Evolutionary conservation across 2,888 invertebrate species (phyloP).

Genomic region (Amaurobius ferox): DNA sequence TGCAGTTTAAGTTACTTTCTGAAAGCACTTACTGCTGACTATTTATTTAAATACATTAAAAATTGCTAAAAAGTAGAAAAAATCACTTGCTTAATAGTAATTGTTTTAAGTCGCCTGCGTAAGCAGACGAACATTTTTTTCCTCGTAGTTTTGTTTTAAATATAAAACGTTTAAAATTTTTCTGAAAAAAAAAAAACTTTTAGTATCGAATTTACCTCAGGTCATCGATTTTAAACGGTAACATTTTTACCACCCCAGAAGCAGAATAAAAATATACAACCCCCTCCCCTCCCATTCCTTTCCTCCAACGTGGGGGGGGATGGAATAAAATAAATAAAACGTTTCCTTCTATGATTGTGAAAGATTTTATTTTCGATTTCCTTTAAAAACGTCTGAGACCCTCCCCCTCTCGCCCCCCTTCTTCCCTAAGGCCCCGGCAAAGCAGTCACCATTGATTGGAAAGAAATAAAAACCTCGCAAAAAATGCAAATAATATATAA

Average conservation of each 20-base stretch:
- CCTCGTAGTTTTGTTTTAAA: neutral
- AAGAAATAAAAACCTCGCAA: conserved; percentile 42
- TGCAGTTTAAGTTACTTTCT: no score
- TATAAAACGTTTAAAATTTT: neutral
- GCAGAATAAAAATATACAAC: neutral
- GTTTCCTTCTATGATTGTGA: conserved; percentile 54
- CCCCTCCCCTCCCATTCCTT: neutral
- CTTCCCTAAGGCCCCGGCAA: conserved; percentile 36
- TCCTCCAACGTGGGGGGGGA: neutral
- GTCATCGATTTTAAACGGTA: conserved; percentile 57
- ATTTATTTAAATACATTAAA: no score
- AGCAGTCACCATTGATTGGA: conserved; percentile 66
- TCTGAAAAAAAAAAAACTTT: neutral
- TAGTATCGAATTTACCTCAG: conserved; percentile 22
- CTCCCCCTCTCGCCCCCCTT: neutral
- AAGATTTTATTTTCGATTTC: conserved; percentile 71
- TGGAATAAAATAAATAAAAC: conserved; percentile 13
- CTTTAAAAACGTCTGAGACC: conserved; percentile 40
- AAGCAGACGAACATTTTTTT: no score
- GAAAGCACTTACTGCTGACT: no score
- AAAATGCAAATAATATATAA: conserved; percentile 31
- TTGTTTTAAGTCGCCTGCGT: no score
- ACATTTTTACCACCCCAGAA: conserved; percentile 37
- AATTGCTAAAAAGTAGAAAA: no score
- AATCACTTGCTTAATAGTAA: no score